Percentiles rank a stretch among this genome's conserved stretches.
Conservation (phyloP, 2,797 vertebrate genomes). For the Notoglanidium macrostoma region DNA sequence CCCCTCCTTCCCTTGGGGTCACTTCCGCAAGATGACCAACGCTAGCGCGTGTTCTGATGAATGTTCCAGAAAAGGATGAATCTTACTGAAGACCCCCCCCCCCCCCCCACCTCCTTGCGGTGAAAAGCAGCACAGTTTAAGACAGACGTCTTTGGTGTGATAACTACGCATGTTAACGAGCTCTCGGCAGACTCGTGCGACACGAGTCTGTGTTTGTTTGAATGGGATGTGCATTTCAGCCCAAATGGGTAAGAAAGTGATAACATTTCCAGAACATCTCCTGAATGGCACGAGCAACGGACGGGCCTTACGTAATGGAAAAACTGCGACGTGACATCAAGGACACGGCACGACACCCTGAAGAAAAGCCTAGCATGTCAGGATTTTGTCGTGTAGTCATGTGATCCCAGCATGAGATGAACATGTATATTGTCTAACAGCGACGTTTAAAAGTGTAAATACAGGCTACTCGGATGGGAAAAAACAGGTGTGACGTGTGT, state of each 20-base stretch:
- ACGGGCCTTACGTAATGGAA: no score
- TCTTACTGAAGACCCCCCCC: neutral
- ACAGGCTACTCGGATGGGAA: no score
- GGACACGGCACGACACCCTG: no score
- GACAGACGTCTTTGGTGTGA: constrained; percentile 57
- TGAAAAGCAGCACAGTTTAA: constrained; percentile 10
- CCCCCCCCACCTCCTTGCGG: no score
- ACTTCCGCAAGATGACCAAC: constrained; percentile 42
- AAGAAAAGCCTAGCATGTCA: no score
- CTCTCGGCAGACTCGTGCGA: neutral
- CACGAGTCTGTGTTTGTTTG: neutral
- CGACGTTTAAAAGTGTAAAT: neutral
- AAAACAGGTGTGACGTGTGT: neutral
- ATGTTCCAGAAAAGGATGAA: neutral
- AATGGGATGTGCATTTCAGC: neutral
- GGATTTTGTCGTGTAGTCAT: no score
- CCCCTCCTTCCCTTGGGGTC: constrained; percentile 53
- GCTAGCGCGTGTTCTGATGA: neutral
- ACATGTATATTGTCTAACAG: no score
- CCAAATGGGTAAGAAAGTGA: neutral
- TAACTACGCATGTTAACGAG: constrained; percentile 51
- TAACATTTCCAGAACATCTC: neutral
- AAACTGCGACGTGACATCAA: no score
- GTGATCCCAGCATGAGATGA: neutral
- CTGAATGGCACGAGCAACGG: no score